Evolutionary conservation across 2,113 vertebrate genomes (phyloP), one percentile per base, ranked within the genome.

Genomic region (Morone saxatilis): DNA sequence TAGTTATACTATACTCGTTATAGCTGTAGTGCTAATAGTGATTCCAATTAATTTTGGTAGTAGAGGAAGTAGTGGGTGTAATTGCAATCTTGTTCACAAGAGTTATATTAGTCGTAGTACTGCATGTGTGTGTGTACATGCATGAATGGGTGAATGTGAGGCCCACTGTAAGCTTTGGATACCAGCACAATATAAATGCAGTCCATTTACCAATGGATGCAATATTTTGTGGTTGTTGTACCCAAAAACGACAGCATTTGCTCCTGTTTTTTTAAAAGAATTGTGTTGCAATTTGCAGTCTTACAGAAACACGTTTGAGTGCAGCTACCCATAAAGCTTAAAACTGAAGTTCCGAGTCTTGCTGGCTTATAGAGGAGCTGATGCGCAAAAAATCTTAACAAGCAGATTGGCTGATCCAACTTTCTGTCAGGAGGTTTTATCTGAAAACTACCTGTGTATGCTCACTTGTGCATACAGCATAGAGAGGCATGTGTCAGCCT

Each of bases 21-120:
- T 57, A 68, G 61, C 62, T 20, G 19, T 7, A 31, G 63, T 47
- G 47, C 36, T 59, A 17, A 8, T 9, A 54, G 45, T 57, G 53
- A 85, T 67, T 59, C 4, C 13, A n/a, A 76, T 80, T 69, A 78
- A 60, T 14, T 22, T 25, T 31, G 51, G 50, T 70, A 12, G 69
- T 16, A 25, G 13, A 40, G 16, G 72, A 38, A 40, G 4, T 38
- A 45, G 25, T 48, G 2, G 56, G 36, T 2, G 14, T 61, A 56
- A 38, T 31, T 71, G 43, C 47, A 61, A 43, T 12, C 66, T 50
- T 48, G 20, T 13, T 5, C 13, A 31, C 40, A 22, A n/a, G 25
- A 48, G 65, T 31, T 22, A 25, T 11, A 7, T 13, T 22, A 25
- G 63, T 13, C 10, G 6, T 25, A 16, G 31, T 36, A 9, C 57